phyloP scores from a whole-genome alignment of 2,888 invertebrate genomes.

The Neuroscelio doddi region DNA sequence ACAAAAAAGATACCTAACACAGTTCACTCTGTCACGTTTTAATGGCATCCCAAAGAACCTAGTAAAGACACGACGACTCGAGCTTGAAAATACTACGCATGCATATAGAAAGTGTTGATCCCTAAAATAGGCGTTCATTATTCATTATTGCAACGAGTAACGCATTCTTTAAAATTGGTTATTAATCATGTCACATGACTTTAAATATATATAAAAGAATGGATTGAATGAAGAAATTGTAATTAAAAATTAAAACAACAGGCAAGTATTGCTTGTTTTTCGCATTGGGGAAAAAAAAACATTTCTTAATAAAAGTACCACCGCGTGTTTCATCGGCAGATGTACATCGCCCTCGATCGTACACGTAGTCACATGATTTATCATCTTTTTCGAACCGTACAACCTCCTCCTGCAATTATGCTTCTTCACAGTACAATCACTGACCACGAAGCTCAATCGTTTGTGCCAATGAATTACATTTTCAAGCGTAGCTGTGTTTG shows the following conservation, averaged over 20 bases:
- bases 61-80: neutral
- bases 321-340: too few species aligned
- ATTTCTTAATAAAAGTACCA: neutral
- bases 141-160: constrained; percentile 20
- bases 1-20: constrained; percentile 25
- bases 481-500: constrained; percentile 5
- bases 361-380: constrained; percentile 20
- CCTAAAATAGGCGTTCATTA: constrained; percentile 29
- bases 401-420: constrained; percentile 20
- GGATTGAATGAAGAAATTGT: neutral
- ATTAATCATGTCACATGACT: constrained; percentile 25
- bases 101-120: constrained; percentile 32
- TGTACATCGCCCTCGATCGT: constrained; percentile 8
- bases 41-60: constrained; percentile 4
- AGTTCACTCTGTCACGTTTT: constrained; percentile 27
- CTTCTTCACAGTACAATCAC: neutral
- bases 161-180: constrained; percentile 13
- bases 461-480: constrained; percentile 3
- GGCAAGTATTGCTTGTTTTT: neutral
- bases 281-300: neutral
- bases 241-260: neutral
- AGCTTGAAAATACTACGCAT: constrained; percentile 2
- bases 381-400: constrained; percentile 17
- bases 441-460: neutral
- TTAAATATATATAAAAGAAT: neutral